Base-by-base conservation (phyloP, 2,888 invertebrate genomes). In the Geotrupes spiniger region DNA sequence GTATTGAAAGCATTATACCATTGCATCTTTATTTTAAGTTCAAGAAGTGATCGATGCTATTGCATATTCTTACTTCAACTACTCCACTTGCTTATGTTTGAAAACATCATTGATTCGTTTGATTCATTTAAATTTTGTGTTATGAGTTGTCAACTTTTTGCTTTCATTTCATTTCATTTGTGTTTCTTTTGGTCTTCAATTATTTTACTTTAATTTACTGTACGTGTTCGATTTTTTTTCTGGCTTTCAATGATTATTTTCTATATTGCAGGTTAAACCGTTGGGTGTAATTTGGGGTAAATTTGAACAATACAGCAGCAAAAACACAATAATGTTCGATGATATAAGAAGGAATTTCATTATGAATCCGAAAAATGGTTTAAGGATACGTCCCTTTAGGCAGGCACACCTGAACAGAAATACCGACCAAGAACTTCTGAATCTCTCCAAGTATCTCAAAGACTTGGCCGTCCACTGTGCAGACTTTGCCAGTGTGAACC, bases 271-370 rank as follows among this genome's bases (percentile, higher is more conserved):
- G 89, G 89, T 90, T 0, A 97, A 97, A 76, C 96, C 97, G 0
- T 75, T 98, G 46, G 95, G 93, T 4, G 92, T 98, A 0, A 94
- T 98, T 54, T 98, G 97, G 97, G 96, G 95, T 9, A 91, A 93
- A 66, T 96, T 85, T 67, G 80, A 86, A 1, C 91, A 95, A 66
- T 97, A 91, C 73, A 87, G 82, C 38, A 76, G 87, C 0, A 89
- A 88, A 66, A 98, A 98, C 70, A 97, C 96, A 0, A 94, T 98
- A 54, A 98, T 98, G 96, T 92, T 98, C 63, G 97, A 98, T 67
- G 97, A 98, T 64, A 89, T 96, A 28, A 78, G 95, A 44, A 78
- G 95, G 59, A 98, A 98, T 73, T 98, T 98, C 65, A 82, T 96
- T 28, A 96, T 98, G 96, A 98, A 98, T 72, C 96, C 96, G 0